A percentile compares a stretch with the other conserved stretches of the same genome.
Evolutionary conservation across 2,888 invertebrate genomes (phyloP).

Genomic region (Ametastegia equiseti): DNA sequence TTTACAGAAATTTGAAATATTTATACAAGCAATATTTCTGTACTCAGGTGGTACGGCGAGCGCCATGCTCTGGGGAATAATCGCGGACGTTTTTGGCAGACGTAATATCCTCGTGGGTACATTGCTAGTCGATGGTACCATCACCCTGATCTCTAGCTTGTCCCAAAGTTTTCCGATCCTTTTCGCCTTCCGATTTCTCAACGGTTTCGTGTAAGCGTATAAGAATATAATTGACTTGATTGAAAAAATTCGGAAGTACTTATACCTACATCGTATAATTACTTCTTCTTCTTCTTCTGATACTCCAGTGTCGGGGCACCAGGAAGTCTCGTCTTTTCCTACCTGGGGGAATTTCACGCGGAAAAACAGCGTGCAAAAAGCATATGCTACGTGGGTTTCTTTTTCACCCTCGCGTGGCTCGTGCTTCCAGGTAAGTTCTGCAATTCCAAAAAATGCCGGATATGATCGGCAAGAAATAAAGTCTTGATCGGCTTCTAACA

Average conservation of each 20-base stretch:
- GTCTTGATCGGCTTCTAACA: too few relatives aligned
- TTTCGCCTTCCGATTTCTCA: slow-evolving; percentile 80
- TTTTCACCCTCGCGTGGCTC: slow-evolving; percentile 82
- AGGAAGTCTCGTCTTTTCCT: slow-evolving; percentile 80
- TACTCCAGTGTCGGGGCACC: slow-evolving; percentile 77
- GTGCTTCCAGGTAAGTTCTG: slow-evolving; percentile 79
- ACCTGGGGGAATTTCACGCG: slow-evolving; percentile 83
- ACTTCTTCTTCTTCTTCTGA: neutral
- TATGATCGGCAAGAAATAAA: neutral
- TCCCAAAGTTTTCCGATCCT: slow-evolving; percentile 80
- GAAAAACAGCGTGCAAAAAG: slow-evolving; percentile 79
- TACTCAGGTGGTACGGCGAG: slow-evolving; percentile 84
- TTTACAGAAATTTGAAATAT: neutral
- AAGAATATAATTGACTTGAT: neutral
- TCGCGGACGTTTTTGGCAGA: slow-evolving; percentile 87
- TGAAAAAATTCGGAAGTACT: neutral
- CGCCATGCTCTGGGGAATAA: slow-evolving; percentile 88
- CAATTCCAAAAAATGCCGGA: too few relatives aligned
- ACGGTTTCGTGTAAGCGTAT: slow-evolving; percentile 80
- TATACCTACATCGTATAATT: neutral
- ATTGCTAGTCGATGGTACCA: slow-evolving; percentile 77
- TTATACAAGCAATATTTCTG: neutral
- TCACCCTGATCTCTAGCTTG: slow-evolving; percentile 80
- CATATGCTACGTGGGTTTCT: slow-evolving; percentile 82
- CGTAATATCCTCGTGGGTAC: slow-evolving; percentile 79